Base-by-base conservation (phyloP, 2,888 invertebrate genomes). In the Cabera pusaria region DNA sequence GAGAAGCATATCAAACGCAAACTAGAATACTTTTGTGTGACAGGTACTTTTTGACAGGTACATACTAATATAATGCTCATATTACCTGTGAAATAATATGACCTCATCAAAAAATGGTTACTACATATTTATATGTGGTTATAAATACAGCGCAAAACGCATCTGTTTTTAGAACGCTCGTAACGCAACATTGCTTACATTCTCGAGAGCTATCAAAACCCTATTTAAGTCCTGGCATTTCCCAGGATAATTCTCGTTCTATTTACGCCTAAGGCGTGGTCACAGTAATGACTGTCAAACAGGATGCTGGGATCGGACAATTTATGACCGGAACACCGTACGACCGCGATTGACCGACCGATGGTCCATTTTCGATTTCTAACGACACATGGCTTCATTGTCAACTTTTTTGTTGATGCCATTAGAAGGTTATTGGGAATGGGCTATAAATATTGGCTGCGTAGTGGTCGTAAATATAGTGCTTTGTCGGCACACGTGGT, bases 271-370 rank as follows among this genome's bases (percentile, higher is more conserved):
- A 44, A 47, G 72, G 65, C 65, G 65, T 60, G 63, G 68, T 65
- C 67, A 66, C 73, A 71, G 75, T 73, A 80, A 76, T 73, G 68
- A 57, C 71, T 69, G 74, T 72, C 68, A 58, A 59, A 65, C 77
- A 72, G 82, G 80, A 77, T 74, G 79, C 63, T 56, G 57, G 63
- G 61, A 61, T 31, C 41, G 51, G 68, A 68, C 80, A 75, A 79
- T 83, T 84, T 84, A 85, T 56, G 74, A 74, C 83, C 84, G 84
- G 85, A 85, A 80, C 77, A 57, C 49, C 52, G 23, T 22, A 23
- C 21, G 24, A 19, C 32, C 26, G 20, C 24, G 31, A 42, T 35
- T 42, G 41, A 35, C 41, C 41, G 19, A 23, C 20, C 11, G 5
- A 28, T 3, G 28, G 39, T 33, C 33, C 16, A 24, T 26, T 25